Evolutionary conservation across 2,113 vertebrate species (phyloP).

Genomic region (Sterrhoptilus dennistouni): DNA sequence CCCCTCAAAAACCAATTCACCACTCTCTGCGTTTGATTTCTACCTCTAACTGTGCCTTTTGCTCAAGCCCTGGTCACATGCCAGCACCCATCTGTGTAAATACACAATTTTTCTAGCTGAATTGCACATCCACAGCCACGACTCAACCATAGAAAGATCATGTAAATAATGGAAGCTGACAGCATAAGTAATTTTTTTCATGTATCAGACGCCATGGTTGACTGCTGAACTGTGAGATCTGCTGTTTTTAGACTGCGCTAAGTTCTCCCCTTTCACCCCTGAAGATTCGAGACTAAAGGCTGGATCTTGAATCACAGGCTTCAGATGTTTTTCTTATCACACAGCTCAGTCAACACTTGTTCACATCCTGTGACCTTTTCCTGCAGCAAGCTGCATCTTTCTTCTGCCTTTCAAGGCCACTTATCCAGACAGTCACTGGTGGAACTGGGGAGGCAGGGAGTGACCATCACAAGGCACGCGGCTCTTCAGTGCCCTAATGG

Average conservation of each 20-base stretch:
- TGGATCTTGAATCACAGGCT: conserved; percentile 37
- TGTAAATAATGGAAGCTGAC: conserved; percentile 75
- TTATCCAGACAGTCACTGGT: background rate
- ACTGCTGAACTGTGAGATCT: conserved; percentile 71
- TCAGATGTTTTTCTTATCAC: conserved; percentile 54
- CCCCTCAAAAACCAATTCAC: background rate
- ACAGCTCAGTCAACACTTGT: conserved; percentile 36
- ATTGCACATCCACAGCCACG: conserved; percentile 64
- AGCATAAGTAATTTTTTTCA: conserved; percentile 75
- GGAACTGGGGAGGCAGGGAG: background rate
- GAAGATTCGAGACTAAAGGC: conserved; percentile 44
- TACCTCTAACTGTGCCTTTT: background rate
- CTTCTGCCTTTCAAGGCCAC: background rate
- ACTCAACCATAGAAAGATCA: conserved; percentile 66
- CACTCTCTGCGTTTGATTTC: background rate
- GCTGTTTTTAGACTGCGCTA: conserved; percentile 66
- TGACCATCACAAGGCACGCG: background rate
- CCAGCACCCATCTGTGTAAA: conserved; percentile 71
- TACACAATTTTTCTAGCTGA: conserved; percentile 68
- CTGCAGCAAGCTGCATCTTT: background rate
- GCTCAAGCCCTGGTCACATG: conserved; percentile 49
- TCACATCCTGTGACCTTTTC: conserved; percentile 1
- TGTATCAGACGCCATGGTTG: conserved; percentile 67
- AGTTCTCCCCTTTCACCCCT: conserved; percentile 59
- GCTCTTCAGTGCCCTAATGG: background rate